A percentile compares a stretch with the other conserved stretches of the same genome.
These are phyloP conservation scores for Aspidoscelis tigris DNA, from an alignment of 2,113 vertebrate genomes.

Conservation along the genomic window DNA sequence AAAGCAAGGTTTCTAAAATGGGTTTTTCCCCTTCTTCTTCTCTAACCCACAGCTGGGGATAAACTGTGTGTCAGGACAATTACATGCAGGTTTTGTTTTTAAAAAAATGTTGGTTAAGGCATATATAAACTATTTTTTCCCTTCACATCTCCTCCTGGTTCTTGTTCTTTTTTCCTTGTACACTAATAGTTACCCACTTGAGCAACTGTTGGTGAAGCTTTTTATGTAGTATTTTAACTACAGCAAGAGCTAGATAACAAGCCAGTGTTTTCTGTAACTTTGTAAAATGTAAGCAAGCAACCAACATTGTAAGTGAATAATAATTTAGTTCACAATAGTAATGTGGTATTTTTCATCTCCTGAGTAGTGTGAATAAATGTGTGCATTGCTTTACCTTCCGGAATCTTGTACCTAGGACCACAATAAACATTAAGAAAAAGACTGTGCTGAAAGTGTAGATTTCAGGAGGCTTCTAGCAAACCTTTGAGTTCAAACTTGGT, in stretches of 20 bases:
- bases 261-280: not conserved
- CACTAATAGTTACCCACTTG: not conserved
- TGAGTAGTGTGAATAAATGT: not conserved
- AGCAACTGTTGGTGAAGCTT: not conserved
- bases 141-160: not conserved
- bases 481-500: not conserved
- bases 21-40: not conserved
- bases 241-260: not conserved
- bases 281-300: not conserved
- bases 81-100: not conserved
- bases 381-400: not conserved
- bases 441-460: not conserved
- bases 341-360: not conserved
- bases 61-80: not conserved
- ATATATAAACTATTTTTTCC: not conserved
- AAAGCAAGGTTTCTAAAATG: conserved; percentile 30
- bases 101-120: not conserved
- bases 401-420: not conserved
- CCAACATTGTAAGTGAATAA: too few species aligned
- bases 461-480: not conserved
- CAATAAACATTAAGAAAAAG: not conserved
- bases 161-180: not conserved
- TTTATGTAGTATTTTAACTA: not conserved
- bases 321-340: too few species aligned
- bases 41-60: conserved; percentile 19